These are phyloP conservation scores for Chionis minor DNA, from an alignment of 2,113 vertebrate genomes.

Conservation along the genomic window DNA sequence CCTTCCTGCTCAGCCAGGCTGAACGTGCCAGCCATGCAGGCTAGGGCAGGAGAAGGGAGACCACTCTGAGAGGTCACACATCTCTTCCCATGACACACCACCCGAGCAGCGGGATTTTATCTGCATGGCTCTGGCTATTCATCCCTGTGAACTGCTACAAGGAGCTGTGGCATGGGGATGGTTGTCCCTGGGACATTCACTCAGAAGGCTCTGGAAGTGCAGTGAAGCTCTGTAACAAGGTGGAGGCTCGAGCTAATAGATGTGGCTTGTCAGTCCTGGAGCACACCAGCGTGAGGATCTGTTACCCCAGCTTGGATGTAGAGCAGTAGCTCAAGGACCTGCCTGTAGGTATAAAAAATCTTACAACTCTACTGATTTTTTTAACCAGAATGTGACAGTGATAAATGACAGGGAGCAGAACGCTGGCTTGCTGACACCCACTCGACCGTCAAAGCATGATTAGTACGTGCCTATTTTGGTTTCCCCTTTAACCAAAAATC, in stretches of 20 bases:
- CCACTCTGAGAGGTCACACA: background rate
- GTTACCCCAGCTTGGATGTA: background rate
- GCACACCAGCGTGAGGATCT: background rate
- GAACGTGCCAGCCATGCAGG: background rate
- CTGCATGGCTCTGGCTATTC: background rate
- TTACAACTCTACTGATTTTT: background rate
- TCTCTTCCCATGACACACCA: background rate
- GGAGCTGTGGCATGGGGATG: background rate
- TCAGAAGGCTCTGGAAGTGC: background rate
- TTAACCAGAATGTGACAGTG: conserved; percentile 8
- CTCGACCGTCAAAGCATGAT: conserved; percentile 22
- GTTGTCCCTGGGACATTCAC: no score
- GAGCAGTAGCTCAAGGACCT: background rate
- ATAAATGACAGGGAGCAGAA: conserved; percentile 32
- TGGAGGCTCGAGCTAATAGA: background rate
- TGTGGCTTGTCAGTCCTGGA: background rate
- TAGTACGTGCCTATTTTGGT: conserved; percentile 17
- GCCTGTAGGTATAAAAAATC: background rate
- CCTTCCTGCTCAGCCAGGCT: background rate
- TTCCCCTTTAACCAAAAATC: conserved; percentile 39
- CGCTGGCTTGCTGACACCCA: background rate
- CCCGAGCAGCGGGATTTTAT: background rate
- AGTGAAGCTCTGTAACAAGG: background rate
- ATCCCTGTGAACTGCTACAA: background rate
- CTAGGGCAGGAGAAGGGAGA: background rate